phyloP scores from a whole-genome alignment of 2,888 invertebrate genomes.

The Tetragonisca angustula region DNA sequence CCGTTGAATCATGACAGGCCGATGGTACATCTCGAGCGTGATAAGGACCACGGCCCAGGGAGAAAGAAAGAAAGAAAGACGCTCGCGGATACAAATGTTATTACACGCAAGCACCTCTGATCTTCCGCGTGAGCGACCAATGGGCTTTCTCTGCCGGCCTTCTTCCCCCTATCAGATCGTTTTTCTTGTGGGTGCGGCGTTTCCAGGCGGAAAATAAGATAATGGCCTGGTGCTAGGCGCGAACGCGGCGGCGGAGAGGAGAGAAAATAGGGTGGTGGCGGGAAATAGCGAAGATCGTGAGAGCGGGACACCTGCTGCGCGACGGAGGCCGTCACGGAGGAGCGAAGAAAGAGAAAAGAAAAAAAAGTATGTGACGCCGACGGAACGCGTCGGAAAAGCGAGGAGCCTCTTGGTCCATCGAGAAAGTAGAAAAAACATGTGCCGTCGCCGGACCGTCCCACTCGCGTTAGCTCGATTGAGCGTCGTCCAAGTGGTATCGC shows the following conservation, averaged over 20 bases:
- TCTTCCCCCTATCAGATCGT: slow-evolving; percentile 71
- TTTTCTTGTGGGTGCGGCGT: slow-evolving; percentile 82
- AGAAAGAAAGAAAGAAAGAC: slow-evolving; percentile 23
- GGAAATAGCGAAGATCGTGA: slow-evolving; percentile 79
- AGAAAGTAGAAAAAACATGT: slow-evolving; percentile 14
- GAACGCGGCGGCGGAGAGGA: slow-evolving; percentile 66
- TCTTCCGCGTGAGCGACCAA: slow-evolving; percentile 67
- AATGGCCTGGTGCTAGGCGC: slow-evolving; percentile 80
- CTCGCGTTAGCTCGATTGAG: slow-evolving; percentile 36
- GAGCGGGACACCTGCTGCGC: slow-evolving; percentile 75
- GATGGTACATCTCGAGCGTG: slow-evolving; percentile 2
- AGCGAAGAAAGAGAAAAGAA: slow-evolving; percentile 3
- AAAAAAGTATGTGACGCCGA: slow-evolving; percentile 52
- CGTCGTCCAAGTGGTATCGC: slow-evolving; percentile 50
- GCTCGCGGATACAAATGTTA: slow-evolving; percentile 72
- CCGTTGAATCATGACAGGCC: slow-evolving; percentile 34
- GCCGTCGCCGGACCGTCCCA: slow-evolving; percentile 29
- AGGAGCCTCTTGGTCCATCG: neutral
- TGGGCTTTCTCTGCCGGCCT: slow-evolving; percentile 54
- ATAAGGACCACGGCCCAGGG: too few relatives aligned
- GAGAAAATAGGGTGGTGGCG: slow-evolving; percentile 73
- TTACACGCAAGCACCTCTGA: slow-evolving; percentile 69
- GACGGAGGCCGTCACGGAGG: slow-evolving; percentile 52
- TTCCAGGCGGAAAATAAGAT: slow-evolving; percentile 84
- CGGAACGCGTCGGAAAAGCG: slow-evolving; percentile 16